Base-by-base conservation (phyloP, 2,888 invertebrate genomes). In the Dasypolia templi region DNA sequence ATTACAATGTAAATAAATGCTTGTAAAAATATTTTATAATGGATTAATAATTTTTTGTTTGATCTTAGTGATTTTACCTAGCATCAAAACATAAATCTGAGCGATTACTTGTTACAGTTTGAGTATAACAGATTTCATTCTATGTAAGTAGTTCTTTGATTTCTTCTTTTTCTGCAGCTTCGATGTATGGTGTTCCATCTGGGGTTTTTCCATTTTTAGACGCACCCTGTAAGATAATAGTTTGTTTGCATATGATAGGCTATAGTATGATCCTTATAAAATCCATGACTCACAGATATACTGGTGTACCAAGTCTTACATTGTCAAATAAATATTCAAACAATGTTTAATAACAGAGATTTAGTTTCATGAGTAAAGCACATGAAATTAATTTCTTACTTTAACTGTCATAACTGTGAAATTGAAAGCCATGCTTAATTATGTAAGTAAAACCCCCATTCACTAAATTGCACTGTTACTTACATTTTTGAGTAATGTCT, bases 81-180 rank as follows among this genome's bases (percentile, higher is more conserved):
- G 93, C 91, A 90, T 92, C 91, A 90, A 88, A 92, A 92, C 92
- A 90, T 90, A 90, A 91, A 90, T 89, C 85, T 92, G 91, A 93
- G 91, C 85, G 84, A 91, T 89, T 91, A 64, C 83, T 82, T 87
- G 86, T 77, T 83, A 80, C 46, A 79, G 22, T 79, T 81, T 1
- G 64, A 75, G 72, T 46, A 58, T 62, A 72, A 51, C 53, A 76
- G 35, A 63, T 51, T 68, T 26, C 32, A 72, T 88, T 89, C 86
- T 96, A 95, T 95, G 95, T 94, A 79, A 96, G 92, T 67, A 99
- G 96, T 90, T 97, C 97, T 95, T 98, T 98, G 89, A 99, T 99
- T 95, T 99, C 99, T 84, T 98, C 98, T 91, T 98, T 98, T 93
- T 99, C 99, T 49, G 99, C 99, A 75, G 98, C 98, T 90, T 99